phyloP scores from a whole-genome alignment of 2,113 vertebrate species.

The Syrrhaptes paradoxus region DNA sequence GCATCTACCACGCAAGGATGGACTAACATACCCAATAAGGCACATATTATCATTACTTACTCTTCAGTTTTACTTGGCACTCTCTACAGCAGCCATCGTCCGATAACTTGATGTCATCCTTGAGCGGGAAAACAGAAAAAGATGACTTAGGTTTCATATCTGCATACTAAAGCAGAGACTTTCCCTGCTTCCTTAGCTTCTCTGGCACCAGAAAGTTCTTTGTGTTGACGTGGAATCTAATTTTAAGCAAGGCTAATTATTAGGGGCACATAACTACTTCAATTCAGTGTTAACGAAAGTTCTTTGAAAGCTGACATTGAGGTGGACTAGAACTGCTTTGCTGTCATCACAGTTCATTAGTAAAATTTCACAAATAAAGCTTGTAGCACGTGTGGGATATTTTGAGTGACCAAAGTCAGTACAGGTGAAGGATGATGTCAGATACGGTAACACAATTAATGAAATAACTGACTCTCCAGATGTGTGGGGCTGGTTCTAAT shows the following conservation, averaged over 20 bases:
- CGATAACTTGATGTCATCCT: slow-evolving; percentile 40
- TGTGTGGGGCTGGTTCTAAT: background rate
- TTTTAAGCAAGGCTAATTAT: background rate
- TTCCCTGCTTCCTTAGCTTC: background rate
- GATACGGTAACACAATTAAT: background rate
- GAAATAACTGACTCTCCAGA: background rate
- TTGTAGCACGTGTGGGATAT: background rate
- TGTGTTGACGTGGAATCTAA: background rate
- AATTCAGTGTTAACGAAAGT: background rate
- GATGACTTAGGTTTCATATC: background rate
- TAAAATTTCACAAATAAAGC: background rate
- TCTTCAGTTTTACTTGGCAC: background rate
- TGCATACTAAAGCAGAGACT: background rate
- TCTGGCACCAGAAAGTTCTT: background rate
- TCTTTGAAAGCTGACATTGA: background rate
- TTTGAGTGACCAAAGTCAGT: background rate
- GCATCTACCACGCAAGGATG: background rate
- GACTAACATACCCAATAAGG: background rate
- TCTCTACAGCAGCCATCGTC: slow-evolving; percentile 68
- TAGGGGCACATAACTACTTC: background rate
- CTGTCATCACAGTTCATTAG: background rate
- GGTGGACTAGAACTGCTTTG: background rate
- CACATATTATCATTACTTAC: background rate
- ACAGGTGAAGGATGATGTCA: background rate
- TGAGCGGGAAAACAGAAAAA: background rate